These are phyloP conservation scores for Drosophila multiciliata DNA, from an alignment of 2,888 invertebrate species.

Conservation along the genomic window DNA sequence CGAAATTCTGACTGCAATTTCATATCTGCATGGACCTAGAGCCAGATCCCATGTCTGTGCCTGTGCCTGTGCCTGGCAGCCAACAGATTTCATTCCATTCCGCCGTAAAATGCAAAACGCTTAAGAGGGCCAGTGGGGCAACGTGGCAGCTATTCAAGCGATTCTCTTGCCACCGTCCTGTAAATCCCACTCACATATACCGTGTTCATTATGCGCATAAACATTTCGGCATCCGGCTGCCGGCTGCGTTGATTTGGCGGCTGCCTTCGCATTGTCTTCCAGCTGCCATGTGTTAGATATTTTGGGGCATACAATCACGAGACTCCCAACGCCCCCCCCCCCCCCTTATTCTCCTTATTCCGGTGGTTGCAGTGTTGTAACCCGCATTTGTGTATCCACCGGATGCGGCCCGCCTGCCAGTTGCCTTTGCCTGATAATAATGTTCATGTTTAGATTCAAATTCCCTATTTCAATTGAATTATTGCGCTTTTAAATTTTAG, in stretches of 20 bases:
- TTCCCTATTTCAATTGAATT: slow-evolving; percentile 47
- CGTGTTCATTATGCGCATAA: slow-evolving; percentile 79
- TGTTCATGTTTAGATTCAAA: slow-evolving; percentile 46
- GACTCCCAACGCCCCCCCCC: neutral
- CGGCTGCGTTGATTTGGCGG: slow-evolving; percentile 70
- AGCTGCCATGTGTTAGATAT: slow-evolving; percentile 73
- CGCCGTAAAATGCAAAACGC: slow-evolving; percentile 49
- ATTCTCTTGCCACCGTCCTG: neutral
- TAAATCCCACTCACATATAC: slow-evolving; percentile 37
- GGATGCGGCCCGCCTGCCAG: slow-evolving; percentile 60
- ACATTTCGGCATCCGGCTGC: slow-evolving; percentile 71
- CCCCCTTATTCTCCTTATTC: neutral
- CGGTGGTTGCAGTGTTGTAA: slow-evolving; percentile 17
- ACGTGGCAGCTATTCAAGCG: slow-evolving; percentile 6
- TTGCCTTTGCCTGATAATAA: slow-evolving; percentile 66
- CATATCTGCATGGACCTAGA: slow-evolving; percentile 34
- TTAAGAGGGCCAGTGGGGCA: slow-evolving; percentile 37
- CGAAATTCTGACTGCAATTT: slow-evolving; percentile 62
- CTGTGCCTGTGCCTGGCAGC: slow-evolving; percentile 44
- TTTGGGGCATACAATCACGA: slow-evolving; percentile 35
- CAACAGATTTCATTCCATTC: slow-evolving; percentile 60
- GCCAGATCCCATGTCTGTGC: slow-evolving; percentile 12
- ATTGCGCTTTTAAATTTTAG: slow-evolving; percentile 5
- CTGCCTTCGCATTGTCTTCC: slow-evolving; percentile 75
- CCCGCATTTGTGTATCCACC: slow-evolving; percentile 65